phyloP scores from a whole-genome alignment of 2,113 vertebrate species.

The Hippopotamus amphibius region DNA sequence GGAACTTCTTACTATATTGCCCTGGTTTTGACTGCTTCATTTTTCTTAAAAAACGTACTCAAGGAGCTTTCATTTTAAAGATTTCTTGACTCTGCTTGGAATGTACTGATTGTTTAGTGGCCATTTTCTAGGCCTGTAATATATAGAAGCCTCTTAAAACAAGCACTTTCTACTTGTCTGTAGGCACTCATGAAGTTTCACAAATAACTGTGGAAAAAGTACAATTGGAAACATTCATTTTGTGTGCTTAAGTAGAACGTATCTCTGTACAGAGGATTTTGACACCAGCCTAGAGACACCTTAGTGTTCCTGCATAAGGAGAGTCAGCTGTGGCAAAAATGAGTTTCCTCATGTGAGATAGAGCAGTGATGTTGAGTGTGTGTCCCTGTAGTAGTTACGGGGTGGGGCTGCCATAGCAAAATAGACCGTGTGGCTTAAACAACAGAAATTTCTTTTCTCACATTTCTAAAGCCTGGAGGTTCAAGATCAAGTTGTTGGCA shows the following conservation, averaged over 20 bases:
- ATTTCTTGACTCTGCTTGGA: conserved; percentile 35
- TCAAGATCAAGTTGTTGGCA: background rate
- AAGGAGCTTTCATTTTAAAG: conserved; percentile 58
- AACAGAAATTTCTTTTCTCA: background rate
- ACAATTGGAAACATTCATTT: conserved; percentile 25
- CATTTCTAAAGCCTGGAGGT: background rate
- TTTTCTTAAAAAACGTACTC: conserved; percentile 55
- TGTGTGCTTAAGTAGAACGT: conserved; percentile 37
- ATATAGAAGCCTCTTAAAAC: conserved; percentile 29
- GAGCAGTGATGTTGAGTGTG: background rate
- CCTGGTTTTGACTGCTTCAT: background rate
- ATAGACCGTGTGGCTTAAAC: background rate
- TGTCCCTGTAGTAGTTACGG: background rate
- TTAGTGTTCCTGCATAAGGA: background rate
- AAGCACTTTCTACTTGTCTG: conserved; percentile 38
- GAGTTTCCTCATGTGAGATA: background rate
- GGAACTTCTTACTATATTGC: background rate
- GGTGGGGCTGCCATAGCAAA: background rate
- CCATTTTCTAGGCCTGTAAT: background rate
- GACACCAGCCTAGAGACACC: conserved; percentile 28
- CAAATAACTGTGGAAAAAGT: conserved; percentile 48
- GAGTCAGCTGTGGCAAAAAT: background rate
- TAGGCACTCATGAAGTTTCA: conserved; percentile 41
- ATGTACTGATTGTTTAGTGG: conserved; percentile 30
- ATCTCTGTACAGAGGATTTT: conserved; percentile 33